Percentiles rank a stretch among this genome's conserved stretches.
Conservation (phyloP, 2,113 vertebrate species). For the Vimba vimba region DNA sequence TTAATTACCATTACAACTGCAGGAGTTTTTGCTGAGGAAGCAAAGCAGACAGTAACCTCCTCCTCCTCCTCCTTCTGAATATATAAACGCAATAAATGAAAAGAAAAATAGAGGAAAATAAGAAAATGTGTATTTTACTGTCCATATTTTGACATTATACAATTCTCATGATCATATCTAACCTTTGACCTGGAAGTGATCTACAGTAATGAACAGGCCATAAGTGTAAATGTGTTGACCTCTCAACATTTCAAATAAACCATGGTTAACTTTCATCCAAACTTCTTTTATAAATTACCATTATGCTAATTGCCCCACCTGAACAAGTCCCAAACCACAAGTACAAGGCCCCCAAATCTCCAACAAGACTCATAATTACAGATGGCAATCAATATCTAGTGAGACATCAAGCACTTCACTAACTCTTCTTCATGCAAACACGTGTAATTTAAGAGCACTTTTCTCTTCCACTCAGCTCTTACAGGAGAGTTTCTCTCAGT, state of each 20-base stretch:
- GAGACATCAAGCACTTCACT: constrained; percentile 32
- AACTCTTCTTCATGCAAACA: constrained; percentile 42
- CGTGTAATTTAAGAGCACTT: constrained; percentile 48
- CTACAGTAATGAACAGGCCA: not conserved
- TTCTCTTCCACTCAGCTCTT: constrained; percentile 7
- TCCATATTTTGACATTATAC: constrained; percentile 40
- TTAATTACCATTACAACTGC: constrained; percentile 19
- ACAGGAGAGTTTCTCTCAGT: constrained; percentile 2
- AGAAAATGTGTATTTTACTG: not conserved
- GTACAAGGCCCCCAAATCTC: not conserved
- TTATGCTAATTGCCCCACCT: not conserved
- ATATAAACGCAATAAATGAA: not conserved
- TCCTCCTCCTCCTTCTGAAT: not conserved
- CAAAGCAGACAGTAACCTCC: not conserved
- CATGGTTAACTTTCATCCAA: not conserved
- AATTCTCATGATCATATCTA: constrained; percentile 43
- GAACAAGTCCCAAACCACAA: constrained; percentile 11
- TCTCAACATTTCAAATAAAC: not conserved
- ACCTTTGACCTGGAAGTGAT: constrained; percentile 50
- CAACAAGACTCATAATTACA: constrained; percentile 37
- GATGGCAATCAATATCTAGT: constrained; percentile 8
- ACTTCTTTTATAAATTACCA: not conserved
- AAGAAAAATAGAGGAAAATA: not conserved
- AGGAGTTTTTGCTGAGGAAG: not conserved
- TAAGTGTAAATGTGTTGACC: not conserved